Base-by-base conservation (phyloP, 2,888 invertebrate genomes). In the Pandemis heparana region DNA sequence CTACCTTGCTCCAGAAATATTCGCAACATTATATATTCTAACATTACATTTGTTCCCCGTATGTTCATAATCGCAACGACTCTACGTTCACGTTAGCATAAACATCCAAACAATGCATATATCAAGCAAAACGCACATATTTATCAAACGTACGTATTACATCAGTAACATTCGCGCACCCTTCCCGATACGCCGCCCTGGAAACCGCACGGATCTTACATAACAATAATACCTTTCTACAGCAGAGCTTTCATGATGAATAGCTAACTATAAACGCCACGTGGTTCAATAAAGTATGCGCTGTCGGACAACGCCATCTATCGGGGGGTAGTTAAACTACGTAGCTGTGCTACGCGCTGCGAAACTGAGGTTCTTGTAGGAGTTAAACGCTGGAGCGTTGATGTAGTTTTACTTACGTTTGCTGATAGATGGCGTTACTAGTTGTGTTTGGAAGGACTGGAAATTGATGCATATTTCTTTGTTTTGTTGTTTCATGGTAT, bases 141-240 rank as follows among this genome's bases (percentile, higher is more conserved):
- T 66, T 70, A 74, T 70, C 85, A 83, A 83, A 82, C 86, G 86
- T 88, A 90, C 89, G 91, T 91, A 72, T 69, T 89, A 89, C 87
- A 83, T 87, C 86, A 84, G 87, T 88, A 86, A 86, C 89, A 87
- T 89, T 90, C 85, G 85, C 88, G 83, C 91, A 90, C 91, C 92
- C 91, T 92, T 92, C 87, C 85, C 84, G 86, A 88, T 88, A 86
- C 87, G 76, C 84, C 84, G 81, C 86, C 86, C 86, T 84, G 80
- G 86, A 90, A 91, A 92, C 92, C 92, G 83, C 93, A 92, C 89
- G 89, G 90, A 91, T 90, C 90, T 92, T 92, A 94, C 92, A 92
- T 92, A 93, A 94, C 92, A 92, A 92, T 92, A 90, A 92, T 92
- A 89, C 89, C 86, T 89, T 86, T 84, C 87, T 88, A 87, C 87